Evolutionary conservation across 2,113 vertebrate genomes (phyloP).

Genomic region (Onychostoma macrolepis): DNA sequence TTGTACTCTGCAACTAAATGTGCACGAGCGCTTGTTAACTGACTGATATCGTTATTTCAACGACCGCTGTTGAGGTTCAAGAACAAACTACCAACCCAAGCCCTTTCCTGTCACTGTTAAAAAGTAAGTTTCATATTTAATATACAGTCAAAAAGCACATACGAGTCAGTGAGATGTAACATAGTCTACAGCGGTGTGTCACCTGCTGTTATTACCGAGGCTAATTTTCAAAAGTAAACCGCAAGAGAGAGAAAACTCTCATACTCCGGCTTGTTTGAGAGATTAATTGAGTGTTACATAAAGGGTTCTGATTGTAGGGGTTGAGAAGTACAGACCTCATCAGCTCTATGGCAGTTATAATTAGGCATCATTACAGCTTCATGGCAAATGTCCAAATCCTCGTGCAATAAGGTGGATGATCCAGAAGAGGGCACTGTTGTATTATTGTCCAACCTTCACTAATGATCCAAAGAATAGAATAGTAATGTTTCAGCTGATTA

Average conservation of each 20-base stretch:
- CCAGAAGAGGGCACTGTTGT: conserved; percentile 53
- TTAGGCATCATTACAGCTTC: neutral
- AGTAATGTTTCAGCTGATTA: neutral
- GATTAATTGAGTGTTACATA: conserved; percentile 11
- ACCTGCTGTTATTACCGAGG: neutral
- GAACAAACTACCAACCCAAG: neutral
- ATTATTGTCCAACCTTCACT: neutral
- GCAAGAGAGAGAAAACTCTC: neutral
- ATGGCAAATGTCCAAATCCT: conserved; percentile 3
- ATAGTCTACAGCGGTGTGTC: neutral
- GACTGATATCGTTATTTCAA: too few relatives aligned
- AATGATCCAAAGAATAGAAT: neutral
- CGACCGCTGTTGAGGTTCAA: neutral
- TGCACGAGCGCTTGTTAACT: neutral
- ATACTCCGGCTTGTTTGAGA: neutral
- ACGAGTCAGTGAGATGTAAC: neutral
- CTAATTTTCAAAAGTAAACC: conserved; percentile 17
- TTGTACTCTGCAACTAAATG: neutral
- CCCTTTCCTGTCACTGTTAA: neutral
- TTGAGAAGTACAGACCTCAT: conserved; percentile 11
- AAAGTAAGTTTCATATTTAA: neutral
- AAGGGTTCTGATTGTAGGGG: neutral
- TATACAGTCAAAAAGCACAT: neutral
- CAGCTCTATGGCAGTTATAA: conserved; percentile 10
- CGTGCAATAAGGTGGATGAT: neutral